Percentiles rank a stretch among this genome's conserved stretches.
These are phyloP conservation scores for Cephalopterus ornatus DNA, from an alignment of 2,113 vertebrate species.

Conservation along the genomic window DNA sequence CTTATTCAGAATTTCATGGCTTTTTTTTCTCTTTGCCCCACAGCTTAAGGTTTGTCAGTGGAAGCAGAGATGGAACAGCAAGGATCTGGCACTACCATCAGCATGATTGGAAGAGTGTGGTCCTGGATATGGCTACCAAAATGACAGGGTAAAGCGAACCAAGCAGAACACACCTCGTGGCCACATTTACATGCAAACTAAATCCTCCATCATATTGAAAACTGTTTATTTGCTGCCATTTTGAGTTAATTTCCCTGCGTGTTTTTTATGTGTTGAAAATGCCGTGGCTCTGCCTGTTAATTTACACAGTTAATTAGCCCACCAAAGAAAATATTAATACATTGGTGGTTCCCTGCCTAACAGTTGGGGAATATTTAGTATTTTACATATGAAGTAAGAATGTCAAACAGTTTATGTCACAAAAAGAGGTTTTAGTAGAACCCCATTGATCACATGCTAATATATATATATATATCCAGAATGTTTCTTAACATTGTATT, in stretches of 20 bases:
- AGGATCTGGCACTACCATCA: conserved; percentile 95
- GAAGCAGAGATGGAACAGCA: conserved; percentile 94
- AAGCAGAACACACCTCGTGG: neutral
- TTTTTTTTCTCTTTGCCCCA: neutral
- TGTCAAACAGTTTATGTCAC: neutral
- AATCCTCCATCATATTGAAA: neutral
- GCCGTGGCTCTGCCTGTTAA: fast-evolving
- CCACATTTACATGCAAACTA: too few species aligned
- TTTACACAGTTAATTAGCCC: neutral
- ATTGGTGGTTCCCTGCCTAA: neutral
- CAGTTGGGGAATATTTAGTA: neutral
- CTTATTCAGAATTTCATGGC: neutral
- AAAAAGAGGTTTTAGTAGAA: neutral
- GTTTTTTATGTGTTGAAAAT: neutral
- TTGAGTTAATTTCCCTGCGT: neutral
- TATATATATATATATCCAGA: neutral
- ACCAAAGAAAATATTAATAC: neutral
- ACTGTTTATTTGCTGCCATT: neutral
- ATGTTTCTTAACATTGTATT: neutral
- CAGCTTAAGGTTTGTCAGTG: conserved; percentile 95
- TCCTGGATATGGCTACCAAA: conserved; percentile 90
- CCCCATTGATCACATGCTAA: neutral
- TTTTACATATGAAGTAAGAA: neutral
- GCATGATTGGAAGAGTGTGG: conserved; percentile 92
- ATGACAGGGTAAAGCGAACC: conserved; percentile 85